Base-by-base conservation (phyloP, 1,140 invertebrate species). In the Bombus impatiens region DNA sequence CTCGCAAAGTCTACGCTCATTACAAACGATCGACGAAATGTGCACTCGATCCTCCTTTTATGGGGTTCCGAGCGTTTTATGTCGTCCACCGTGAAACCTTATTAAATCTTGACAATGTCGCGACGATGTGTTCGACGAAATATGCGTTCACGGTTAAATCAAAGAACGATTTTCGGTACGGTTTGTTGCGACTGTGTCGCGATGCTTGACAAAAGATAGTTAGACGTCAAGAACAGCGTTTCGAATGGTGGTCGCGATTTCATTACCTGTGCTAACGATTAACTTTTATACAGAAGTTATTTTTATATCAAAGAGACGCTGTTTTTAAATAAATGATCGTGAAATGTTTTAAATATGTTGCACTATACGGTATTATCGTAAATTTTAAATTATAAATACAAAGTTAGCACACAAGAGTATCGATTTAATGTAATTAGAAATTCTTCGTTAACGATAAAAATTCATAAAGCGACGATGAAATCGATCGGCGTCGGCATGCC, bases 1-100 rank as follows among this genome's bases (percentile, higher is more conserved):
- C 76, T 85, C 79, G 90, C 91, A 92, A 91, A 92, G 86, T 62
- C 83, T 75, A 40, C 35, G 57, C 79, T 84, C 89, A 89, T 92
- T 92, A 92, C 83, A 67, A 87, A 57, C 57, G 79, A 83, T 77
- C 44, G 79, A 82, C 78, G 47, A 81, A 84, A 83, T 57, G 77
- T 72, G 40, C 32, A 9, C 77, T 65, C 83, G 22, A 72, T 78
- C 44, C 67, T 79, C 44, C 62, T 78, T 78, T 84, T 53, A 84
- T 40, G 28, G 12, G 62, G 44, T 47, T 1, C 62, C 65, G 12
- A 47, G 77, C 71, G 47, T 53, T 53, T 53, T 2, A 22, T 0
- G 67, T 28, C 13, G 9, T 80, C 37, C 76, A 47, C 76, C 67
- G 53, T 80, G 83, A 71, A 65, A 72, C n/a, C n/a, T 42, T 3